Percentiles rank a stretch among this genome's conserved stretches.
phyloP scores from a whole-genome alignment of 2,113 vertebrate genomes.

The Chamaetylas fuelleborni region DNA sequence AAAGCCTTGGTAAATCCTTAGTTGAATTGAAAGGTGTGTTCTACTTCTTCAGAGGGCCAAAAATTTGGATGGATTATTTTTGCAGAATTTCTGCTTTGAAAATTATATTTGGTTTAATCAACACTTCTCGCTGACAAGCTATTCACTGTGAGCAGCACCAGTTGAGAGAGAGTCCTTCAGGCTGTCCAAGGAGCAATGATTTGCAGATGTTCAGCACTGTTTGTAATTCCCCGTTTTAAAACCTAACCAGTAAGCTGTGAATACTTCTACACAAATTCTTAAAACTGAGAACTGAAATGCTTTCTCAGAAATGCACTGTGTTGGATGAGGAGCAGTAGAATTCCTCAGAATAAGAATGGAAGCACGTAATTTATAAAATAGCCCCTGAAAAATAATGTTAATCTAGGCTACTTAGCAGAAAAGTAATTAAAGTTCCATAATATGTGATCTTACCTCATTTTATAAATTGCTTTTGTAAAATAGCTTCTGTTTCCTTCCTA shows the following conservation, averaged over 20 bases:
- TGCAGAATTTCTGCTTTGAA: not conserved
- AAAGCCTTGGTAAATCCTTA: not conserved
- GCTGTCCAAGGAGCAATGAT: not conserved
- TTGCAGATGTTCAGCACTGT: not conserved
- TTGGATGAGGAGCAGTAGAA: not conserved
- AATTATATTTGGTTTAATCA: not conserved
- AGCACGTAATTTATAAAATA: not conserved
- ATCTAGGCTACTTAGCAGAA: not conserved
- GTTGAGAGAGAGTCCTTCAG: not conserved
- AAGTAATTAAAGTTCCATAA: not conserved
- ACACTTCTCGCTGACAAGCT: not conserved
- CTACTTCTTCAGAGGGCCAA: not conserved
- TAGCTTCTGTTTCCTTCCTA: not conserved
- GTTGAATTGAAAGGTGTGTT: not conserved
- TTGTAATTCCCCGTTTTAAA: not conserved
- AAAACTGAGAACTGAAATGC: not conserved
- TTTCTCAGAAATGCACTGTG: not conserved
- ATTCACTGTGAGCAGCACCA: not conserved
- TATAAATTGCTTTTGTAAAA: not conserved
- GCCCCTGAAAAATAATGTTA: not conserved
- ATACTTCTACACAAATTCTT: not conserved
- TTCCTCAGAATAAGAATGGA: not conserved
- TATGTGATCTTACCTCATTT: not conserved
- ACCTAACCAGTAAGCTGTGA: not conserved
- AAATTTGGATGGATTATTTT: not conserved